Evolutionary conservation across 2,113 vertebrate genomes (phyloP).

Genomic region (Tapirus terrestris): DNA sequence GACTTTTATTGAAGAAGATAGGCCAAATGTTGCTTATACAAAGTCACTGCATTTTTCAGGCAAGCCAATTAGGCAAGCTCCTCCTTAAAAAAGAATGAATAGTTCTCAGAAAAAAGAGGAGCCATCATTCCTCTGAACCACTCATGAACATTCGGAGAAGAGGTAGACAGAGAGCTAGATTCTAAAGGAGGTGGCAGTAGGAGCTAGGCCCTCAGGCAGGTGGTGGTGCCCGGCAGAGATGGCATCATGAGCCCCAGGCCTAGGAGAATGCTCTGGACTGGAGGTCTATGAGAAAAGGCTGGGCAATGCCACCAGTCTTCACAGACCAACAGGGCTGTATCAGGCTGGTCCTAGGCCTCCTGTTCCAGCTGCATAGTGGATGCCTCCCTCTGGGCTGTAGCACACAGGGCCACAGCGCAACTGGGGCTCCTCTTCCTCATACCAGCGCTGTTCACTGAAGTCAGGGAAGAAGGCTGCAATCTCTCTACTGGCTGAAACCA

Average conservation of each 20-base stretch:
- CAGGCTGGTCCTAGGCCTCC: neutral
- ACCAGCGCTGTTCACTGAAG: slow-evolving; percentile 90
- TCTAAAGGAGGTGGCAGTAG: neutral
- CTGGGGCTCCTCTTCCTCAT: slow-evolving; percentile 89
- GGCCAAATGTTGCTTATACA: neutral
- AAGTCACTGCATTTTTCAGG: neutral
- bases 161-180: slow-evolving; percentile 18
- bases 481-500: slow-evolving; percentile 92
- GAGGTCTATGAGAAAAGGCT: neutral
- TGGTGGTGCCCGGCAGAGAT: neutral
- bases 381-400: slow-evolving; percentile 82
- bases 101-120: neutral
- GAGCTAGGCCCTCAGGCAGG: neutral
- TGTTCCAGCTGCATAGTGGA: slow-evolving; percentile 74
- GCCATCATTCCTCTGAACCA: neutral
- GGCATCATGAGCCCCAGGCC: neutral
- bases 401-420: slow-evolving; percentile 83
- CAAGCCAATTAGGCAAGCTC: neutral
- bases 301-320: neutral
- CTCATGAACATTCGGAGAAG: neutral
- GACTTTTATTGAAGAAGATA: slow-evolving; percentile 40
- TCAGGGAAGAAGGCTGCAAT: slow-evolving; percentile 95
- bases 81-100: neutral
- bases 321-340: neutral
- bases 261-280: neutral